Percentiles rank a stretch among this genome's conserved stretches.
Evolutionary conservation across 2,797 vertebrate genomes (phyloP).

Genomic region (Rhynchonycteris naso): DNA sequence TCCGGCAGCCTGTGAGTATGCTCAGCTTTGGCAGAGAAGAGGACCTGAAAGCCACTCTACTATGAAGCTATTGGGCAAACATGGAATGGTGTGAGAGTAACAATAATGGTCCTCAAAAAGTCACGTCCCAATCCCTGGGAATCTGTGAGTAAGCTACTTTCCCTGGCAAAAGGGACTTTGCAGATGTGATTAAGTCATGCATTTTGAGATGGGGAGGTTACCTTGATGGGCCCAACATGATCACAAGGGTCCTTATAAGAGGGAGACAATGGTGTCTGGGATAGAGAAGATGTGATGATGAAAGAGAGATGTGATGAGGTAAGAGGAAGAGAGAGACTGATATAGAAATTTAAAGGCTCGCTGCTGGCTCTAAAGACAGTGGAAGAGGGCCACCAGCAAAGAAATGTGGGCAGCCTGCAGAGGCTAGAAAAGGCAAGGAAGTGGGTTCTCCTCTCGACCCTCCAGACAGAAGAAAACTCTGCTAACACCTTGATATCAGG

Average conservation of each 20-base stretch:
- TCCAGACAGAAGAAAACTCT: not conserved
- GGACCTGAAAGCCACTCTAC: not conserved
- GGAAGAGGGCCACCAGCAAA: not conserved
- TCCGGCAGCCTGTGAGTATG: not conserved
- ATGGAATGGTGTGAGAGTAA: accelerated
- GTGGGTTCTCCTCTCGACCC: not conserved
- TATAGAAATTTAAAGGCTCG: not conserved
- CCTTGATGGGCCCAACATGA: not conserved
- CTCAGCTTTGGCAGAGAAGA: not conserved
- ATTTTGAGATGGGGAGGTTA: not conserved
- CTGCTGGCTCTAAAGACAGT: not conserved
- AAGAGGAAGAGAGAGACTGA: not conserved
- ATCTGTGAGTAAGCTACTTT: not conserved
- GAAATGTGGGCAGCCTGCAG: not conserved
- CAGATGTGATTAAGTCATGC: not conserved
- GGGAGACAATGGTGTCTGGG: not conserved
- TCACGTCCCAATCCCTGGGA: not conserved
- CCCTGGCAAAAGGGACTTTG: not conserved
- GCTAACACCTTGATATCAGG: not conserved
- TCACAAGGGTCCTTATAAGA: not conserved
- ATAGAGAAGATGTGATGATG: not conserved
- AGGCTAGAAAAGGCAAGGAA: not conserved
- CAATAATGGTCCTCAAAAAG: not conserved
- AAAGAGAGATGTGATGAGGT: not conserved
- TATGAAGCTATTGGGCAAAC: not conserved